Conservation (phyloP, 92 coral and sea anemone species). For the Muricea muricata region DNA sequence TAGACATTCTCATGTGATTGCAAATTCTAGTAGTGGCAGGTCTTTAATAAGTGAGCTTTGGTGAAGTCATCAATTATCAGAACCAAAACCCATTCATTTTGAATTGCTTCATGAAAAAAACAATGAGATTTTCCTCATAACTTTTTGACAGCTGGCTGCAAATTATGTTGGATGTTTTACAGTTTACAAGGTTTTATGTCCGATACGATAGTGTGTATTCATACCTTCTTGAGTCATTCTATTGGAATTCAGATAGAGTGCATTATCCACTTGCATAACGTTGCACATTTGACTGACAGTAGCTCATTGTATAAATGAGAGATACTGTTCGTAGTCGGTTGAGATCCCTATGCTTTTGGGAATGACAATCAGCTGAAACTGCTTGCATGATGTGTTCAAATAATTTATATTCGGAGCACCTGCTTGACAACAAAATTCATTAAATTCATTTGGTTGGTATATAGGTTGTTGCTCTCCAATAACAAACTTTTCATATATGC, state of each 20-base stretch:
- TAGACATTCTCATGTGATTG: slow-evolving; percentile 29
- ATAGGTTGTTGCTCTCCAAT: slow-evolving; percentile 15
- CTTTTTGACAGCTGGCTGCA: neutral
- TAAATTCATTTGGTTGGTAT: slow-evolving; percentile 44
- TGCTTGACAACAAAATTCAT: slow-evolving; percentile 19
- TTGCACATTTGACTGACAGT: slow-evolving; percentile 62
- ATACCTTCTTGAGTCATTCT: slow-evolving; percentile 56
- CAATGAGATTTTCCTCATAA: slow-evolving; percentile 24
- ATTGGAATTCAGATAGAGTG: slow-evolving; percentile 54
- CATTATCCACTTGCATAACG: slow-evolving; percentile 54
- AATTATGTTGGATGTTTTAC: slow-evolving; percentile 19
- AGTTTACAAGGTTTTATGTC: slow-evolving; percentile 48
- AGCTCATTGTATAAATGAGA: slow-evolving; percentile 51
- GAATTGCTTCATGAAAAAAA: slow-evolving; percentile 49
- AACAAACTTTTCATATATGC: slow-evolving; percentile 24
- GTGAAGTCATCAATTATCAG: slow-evolving; percentile 32
- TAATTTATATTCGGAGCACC: slow-evolving; percentile 48
- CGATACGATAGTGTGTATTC: slow-evolving; percentile 54
- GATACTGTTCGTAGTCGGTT: slow-evolving; percentile 52
- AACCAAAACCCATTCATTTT: slow-evolving; percentile 53
- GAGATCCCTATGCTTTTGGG: slow-evolving; percentile 35
- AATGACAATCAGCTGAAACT: slow-evolving; percentile 47
- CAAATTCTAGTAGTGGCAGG: neutral
- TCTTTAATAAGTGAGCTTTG: slow-evolving; percentile 11
- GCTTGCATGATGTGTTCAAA: slow-evolving; percentile 54